Evolutionary conservation across 2,888 invertebrate species (phyloP).

Genomic region (Drosophila cracens): DNA sequence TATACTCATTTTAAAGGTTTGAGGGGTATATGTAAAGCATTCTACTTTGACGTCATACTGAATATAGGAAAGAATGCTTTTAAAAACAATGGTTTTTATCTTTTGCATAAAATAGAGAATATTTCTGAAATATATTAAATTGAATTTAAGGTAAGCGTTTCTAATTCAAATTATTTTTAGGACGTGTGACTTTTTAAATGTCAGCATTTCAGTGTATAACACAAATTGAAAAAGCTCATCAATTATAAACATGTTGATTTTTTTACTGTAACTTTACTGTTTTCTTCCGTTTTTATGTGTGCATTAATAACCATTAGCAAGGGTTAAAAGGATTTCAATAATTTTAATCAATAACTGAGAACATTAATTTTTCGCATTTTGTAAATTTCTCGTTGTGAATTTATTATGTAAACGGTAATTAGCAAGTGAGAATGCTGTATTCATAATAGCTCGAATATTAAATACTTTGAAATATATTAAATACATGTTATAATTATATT

Average conservation of each 20-base stretch:
- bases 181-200: neutral
- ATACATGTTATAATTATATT: neutral
- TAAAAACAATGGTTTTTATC: neutral
- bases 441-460: neutral
- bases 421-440: neutral
- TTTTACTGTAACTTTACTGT: slow-evolving; percentile 13
- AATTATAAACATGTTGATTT: slow-evolving; percentile 56
- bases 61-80: neutral
- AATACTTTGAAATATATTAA: neutral
- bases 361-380: slow-evolving; percentile 41
- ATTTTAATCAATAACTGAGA: slow-evolving; percentile 61
- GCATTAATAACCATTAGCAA: slow-evolving; percentile 47
- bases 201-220: neutral
- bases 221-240: slow-evolving; percentile 48
- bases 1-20: neutral
- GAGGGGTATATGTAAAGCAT: neutral
- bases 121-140: neutral
- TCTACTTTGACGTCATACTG: neutral
- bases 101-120: neutral
- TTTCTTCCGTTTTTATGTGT: neutral
- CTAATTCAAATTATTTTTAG: neutral
- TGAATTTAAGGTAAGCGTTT: neutral
- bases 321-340: slow-evolving; percentile 52
- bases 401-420: slow-evolving; percentile 29
- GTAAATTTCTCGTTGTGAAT: slow-evolving; percentile 43